phyloP scores from a whole-genome alignment of 2,113 vertebrate genomes.

The Triplophysa tibetana region DNA sequence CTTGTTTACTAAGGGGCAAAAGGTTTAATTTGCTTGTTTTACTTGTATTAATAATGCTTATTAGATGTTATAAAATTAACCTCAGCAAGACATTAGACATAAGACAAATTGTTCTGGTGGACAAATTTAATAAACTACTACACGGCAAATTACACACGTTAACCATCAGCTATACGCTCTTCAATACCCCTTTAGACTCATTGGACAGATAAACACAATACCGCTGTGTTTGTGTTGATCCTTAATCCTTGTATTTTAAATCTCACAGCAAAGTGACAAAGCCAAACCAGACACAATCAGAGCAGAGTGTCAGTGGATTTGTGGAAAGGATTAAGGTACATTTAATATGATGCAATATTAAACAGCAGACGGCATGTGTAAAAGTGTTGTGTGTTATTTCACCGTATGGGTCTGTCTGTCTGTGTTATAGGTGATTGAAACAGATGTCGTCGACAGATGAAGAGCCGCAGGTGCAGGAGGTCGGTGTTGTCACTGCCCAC shows the following conservation, averaged over 20 bases:
- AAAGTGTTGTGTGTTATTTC: neutral
- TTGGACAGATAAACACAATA: neutral
- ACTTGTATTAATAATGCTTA: no score
- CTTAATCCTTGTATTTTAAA: neutral
- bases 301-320: constrained; percentile 33
- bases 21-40: no score
- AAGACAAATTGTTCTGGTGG: no score
- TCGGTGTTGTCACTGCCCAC: constrained; percentile 51
- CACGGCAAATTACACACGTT: neutral
- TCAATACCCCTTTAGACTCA: neutral
- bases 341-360: neutral
- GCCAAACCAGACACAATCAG: neutral
- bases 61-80: no score
- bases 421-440: constrained; percentile 56
- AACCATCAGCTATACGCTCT: neutral
- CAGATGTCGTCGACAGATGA: constrained; percentile 81
- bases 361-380: neutral
- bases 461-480: constrained; percentile 85
- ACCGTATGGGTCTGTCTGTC: neutral
- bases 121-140: no score
- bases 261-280: neutral
- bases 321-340: constrained; percentile 69
- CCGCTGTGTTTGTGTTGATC: no score
- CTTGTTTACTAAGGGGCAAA: no score
- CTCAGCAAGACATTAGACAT: no score